Conservation (phyloP, 1,140 invertebrate genomes). For the Meloidogyne exigua region DNA sequence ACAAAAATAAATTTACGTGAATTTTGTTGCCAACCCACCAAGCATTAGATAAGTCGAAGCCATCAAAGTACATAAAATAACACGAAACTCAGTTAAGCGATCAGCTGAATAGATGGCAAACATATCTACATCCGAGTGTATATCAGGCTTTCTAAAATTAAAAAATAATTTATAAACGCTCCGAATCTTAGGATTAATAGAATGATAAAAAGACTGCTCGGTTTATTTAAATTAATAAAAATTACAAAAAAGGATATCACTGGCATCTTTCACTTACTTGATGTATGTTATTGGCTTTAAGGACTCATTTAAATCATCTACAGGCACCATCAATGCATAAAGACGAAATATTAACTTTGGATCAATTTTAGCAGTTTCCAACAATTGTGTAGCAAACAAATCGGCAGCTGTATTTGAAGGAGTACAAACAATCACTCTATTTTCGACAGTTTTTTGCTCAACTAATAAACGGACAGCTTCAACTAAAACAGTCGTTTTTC, state of each 20-base stretch:
- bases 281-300: slow-evolving; percentile 15
- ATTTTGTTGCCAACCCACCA: slow-evolving; percentile 12
- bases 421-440: slow-evolving; percentile 28
- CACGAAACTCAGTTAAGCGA: slow-evolving; percentile 10
- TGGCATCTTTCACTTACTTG: too few relatives aligned
- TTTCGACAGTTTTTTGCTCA: background rate
- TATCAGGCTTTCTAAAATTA: slow-evolving; percentile 3
- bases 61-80: slow-evolving; percentile 36
- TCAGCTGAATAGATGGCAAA: slow-evolving; percentile 24
- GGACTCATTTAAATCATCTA: slow-evolving; percentile 5
- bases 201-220: too few relatives aligned
- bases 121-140: background rate
- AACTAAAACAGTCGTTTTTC: slow-evolving; percentile 32
- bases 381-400: slow-evolving; percentile 30
- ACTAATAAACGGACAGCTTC: slow-evolving; percentile 30
- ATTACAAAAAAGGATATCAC: slow-evolving; percentile 15
- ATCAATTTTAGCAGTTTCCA: background rate
- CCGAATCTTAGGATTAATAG: too few relatives aligned
- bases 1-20: slow-evolving; percentile 24
- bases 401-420: slow-evolving; percentile 38
- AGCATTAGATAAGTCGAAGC: slow-evolving; percentile 33
- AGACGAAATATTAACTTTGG: slow-evolving; percentile 19
- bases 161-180: slow-evolving; percentile 6
- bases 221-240: too few relatives aligned
- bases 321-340: slow-evolving; percentile 24